Evolutionary conservation across 2,797 vertebrate genomes (phyloP).

Genomic region (Sciurus vulgaris): DNA sequence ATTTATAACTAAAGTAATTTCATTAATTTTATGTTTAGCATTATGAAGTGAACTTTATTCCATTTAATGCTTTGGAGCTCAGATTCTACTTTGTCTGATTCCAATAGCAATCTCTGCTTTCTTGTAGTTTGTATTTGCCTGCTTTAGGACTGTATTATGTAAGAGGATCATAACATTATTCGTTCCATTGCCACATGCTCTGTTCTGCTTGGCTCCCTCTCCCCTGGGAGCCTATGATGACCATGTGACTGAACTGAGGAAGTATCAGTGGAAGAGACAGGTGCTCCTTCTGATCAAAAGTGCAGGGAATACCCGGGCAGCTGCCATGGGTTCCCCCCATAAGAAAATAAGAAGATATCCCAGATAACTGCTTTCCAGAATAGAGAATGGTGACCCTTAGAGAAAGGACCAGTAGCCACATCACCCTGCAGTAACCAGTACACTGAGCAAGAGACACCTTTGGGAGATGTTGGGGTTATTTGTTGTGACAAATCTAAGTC

Average conservation of each 20-base stretch:
- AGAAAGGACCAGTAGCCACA: not conserved
- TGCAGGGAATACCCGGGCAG: not conserved
- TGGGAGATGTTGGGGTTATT: not conserved
- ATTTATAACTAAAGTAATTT: conserved; percentile 20
- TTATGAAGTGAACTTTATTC: conserved; percentile 1
- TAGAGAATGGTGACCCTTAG: not conserved
- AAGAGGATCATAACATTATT: not conserved
- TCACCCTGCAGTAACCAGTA: not conserved
- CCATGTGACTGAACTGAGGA: not conserved
- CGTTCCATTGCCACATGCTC: not conserved
- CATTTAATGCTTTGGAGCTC: not conserved
- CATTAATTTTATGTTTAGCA: conserved; percentile 22
- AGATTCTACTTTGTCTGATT: conserved; percentile 38
- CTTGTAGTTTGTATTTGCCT: not conserved
- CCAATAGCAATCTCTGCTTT: not conserved
- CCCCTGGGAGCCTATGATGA: not conserved
- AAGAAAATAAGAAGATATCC: not conserved
- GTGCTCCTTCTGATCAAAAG: not conserved
- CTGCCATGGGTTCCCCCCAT: not conserved
- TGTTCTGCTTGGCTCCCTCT: not conserved
- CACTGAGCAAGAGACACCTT: not conserved
- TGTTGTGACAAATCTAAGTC: not conserved
- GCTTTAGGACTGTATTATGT: not conserved
- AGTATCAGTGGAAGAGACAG: not conserved
- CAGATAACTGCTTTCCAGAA: not conserved